phyloP scores from a whole-genome alignment of 2,797 vertebrate genomes.

The Pseudopleuronectes americanus region DNA sequence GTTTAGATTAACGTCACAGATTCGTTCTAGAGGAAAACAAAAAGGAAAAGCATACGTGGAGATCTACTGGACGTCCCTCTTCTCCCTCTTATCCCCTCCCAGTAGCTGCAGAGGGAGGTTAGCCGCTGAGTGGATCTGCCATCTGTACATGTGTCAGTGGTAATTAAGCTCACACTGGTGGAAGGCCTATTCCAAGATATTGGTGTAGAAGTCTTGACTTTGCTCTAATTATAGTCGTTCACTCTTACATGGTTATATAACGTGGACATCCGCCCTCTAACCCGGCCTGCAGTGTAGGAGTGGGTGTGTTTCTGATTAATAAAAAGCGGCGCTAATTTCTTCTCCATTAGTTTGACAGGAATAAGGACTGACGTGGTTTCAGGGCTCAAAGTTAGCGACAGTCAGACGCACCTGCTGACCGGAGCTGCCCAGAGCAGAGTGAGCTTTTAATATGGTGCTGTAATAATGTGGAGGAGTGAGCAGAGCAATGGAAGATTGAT shows the following conservation, averaged over 20 bases:
- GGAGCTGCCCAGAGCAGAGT: background rate
- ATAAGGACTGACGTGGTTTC: background rate
- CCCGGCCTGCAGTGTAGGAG: background rate
- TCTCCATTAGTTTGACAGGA: background rate
- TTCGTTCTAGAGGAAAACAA: slow-evolving; percentile 6
- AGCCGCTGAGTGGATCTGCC: slow-evolving; percentile 12
- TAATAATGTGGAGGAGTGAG: too few species aligned
- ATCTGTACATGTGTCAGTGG: slow-evolving; percentile 38
- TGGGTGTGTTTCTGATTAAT: background rate
- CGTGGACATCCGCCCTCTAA: slow-evolving; percentile 3
- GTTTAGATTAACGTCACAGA: slow-evolving; percentile 18
- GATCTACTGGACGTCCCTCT: background rate
- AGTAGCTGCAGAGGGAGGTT: slow-evolving; percentile 3
- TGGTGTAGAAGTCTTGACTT: background rate
- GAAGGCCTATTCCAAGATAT: background rate
- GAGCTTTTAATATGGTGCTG: too few species aligned
- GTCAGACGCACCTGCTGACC: background rate
- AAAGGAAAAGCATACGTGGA: slow-evolving; percentile 13
- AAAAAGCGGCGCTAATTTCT: background rate
- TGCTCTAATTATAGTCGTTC: slow-evolving; percentile 3
- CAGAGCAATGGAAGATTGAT: background rate
- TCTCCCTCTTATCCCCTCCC: slow-evolving; percentile 1
- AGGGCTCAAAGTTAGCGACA: background rate
- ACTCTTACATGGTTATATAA: slow-evolving; percentile 2
- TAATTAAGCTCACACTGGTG: slow-evolving; percentile 22